Percentiles rank a stretch among this genome's conserved stretches.
These are phyloP conservation scores for Patiria pectinifera DNA, from an alignment of 53 echinoderm and acorn worm species.

Conservation along the genomic window DNA sequence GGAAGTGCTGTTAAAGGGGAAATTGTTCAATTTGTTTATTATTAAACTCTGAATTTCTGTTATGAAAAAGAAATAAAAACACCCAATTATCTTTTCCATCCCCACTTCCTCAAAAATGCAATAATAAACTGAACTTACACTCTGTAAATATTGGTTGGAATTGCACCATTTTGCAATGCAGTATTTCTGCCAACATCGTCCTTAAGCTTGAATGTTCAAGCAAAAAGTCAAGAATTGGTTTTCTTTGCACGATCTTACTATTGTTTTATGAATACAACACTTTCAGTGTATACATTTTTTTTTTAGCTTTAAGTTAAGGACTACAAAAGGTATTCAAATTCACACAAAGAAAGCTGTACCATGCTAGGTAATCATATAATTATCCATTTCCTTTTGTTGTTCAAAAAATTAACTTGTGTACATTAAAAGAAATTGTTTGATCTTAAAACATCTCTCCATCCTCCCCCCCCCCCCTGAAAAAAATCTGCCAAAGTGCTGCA, in stretches of 20 bases:
- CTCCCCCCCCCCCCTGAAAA: no score
- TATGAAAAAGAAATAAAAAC: not conserved
- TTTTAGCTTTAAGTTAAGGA: no score
- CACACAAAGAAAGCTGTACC: not conserved
- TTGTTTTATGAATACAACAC: no score
- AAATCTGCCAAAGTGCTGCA: no score
- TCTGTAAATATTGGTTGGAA: not conserved
- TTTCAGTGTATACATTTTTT: no score
- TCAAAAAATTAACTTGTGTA: not conserved
- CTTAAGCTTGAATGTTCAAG: no score
- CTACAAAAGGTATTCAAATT: no score
- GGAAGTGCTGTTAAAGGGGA: not conserved
- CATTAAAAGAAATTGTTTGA: no score
- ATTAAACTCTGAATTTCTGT: not conserved
- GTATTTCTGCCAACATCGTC: not conserved
- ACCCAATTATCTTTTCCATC: not conserved
- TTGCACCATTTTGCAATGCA: not conserved
- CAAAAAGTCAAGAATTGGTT: no score
- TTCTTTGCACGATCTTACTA: no score
- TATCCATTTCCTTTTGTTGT: not conserved
- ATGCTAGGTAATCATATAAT: not conserved
- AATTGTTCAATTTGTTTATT: not conserved
- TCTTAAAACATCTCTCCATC: no score
- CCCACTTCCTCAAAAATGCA: not conserved
- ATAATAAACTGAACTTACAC: not conserved